Evolutionary conservation across 2,113 vertebrate species (phyloP), one percentile per base, ranked within the genome.

Genomic region (Pseudorasbora parva): DNA sequence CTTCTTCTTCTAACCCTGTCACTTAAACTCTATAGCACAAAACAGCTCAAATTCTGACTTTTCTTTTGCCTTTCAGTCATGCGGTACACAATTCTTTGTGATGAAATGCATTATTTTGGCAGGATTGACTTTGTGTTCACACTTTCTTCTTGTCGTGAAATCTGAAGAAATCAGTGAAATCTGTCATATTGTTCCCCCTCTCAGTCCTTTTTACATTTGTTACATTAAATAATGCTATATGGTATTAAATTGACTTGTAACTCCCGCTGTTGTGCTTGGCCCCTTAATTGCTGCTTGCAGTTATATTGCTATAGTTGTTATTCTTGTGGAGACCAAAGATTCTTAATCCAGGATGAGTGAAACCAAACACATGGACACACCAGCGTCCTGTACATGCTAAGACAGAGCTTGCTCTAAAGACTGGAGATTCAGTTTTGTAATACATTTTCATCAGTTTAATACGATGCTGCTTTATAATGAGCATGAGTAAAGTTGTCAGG

Each of bases 291-390:
- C 57, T 64, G 87, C 83, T 60, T 25, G 4, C 33, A 68, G 19
- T 30, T 68, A 73, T 72, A 88, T 82, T 87, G 64, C 90, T 86
- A 33, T 81, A 82, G 86, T 91, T 90, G 84, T 91, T 87, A 37
- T 87, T 84, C 49, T 76, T 84, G 80, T 85, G 86, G 83, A 90
- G 90, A 94, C 94, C 93, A 95, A 95, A 94, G 93, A 95, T 90
- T 91, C 88, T 25, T 88, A 33, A 56, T 56, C 10, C 54, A 43
- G 21, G 54, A 59, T 2, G 21, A 47, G 45, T 57, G 2, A 41
- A 30, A 41, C 74, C 23, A 4, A 6, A 45, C 56, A 8, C 41
- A 71, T 23, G 21, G 2, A 43, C 19, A 45, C 19, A 21, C 19
- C 57, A 54, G 49, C 5, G 49, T 17, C n/a, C 11, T 59, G 4